Evolutionary conservation across 2,797 vertebrate genomes (phyloP), one percentile per base, ranked within the genome.

Genomic region (Parotocinclus haroldoi): DNA sequence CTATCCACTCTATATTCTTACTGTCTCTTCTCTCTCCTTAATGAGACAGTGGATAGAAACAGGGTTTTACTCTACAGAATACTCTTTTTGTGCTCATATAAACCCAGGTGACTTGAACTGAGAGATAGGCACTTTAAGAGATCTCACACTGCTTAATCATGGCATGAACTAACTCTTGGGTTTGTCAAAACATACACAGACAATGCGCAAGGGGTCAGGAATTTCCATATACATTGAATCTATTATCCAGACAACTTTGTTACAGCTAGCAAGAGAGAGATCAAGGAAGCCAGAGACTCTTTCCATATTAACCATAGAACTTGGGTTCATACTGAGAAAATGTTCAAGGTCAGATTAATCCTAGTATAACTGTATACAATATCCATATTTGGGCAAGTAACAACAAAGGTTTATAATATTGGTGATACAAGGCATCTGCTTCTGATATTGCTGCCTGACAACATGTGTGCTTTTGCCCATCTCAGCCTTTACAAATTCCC

Each of bases 71-170:
- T 50, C 50, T 45, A 63, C 48, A 48, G 6, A 13, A n/a, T 48
- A 42, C 40, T 49, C 59, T 51, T 16, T 70, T 63, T 49, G 45
- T 69, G 68, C 64, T 68, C 53, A 55, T 59, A 49, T 76, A 71
- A 79, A 69, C 66, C 66, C 70, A 55, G 17, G 48, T 67, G 68
- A 69, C 69, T 72, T 49, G 18, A 55, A 57, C 19, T 59, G 39
- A 72, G 55, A 50, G 50, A 66, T 39, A 37, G 54, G 57, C 49
- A 64, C 54, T 61, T 69, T 42, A 66, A 69, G 36, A 58, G 46
- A 46, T 72, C 40, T 69, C 13, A 11, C 17, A 40, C 39, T 36
- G 36, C 57, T 72, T 62, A 56, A 66, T 72, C 63, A 72, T 40
- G 66, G 18, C 8, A 13, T 19, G 46, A 50, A 72, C 49, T 10